Evolutionary conservation across 2,888 invertebrate species (phyloP).

Genomic region (Zaprionus lineosus): DNA sequence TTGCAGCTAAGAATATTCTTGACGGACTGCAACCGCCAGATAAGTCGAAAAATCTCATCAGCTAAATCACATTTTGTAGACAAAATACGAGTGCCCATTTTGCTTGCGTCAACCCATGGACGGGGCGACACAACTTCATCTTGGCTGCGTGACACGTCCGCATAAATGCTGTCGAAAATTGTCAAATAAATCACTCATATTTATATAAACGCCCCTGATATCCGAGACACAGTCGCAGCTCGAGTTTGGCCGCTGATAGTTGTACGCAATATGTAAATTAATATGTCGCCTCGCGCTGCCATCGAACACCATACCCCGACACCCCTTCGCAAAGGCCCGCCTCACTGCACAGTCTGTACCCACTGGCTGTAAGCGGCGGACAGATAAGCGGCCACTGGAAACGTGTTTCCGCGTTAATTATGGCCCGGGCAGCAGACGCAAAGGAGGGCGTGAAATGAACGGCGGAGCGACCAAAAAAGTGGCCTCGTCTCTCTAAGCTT

Average conservation of each 20-base stretch:
- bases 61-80: slow-evolving; percentile 8
- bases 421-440: slow-evolving; percentile 23
- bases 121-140: slow-evolving; percentile 44
- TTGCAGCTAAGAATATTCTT: no score
- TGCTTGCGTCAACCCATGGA: neutral
- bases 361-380: no score
- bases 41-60: slow-evolving; percentile 23
- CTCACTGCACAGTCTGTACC: slow-evolving; percentile 22
- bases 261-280: slow-evolving; percentile 49
- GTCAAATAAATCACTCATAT: slow-evolving; percentile 82
- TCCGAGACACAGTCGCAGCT: slow-evolving; percentile 36
- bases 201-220: slow-evolving; percentile 77
- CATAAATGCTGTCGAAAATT: slow-evolving; percentile 76
- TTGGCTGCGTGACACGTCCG: slow-evolving; percentile 71
- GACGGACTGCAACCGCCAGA: slow-evolving; percentile 26
- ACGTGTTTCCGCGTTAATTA: slow-evolving; percentile 79
- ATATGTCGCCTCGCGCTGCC: slow-evolving; percentile 18
- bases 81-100: slow-evolving; percentile 5
- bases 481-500: no score
- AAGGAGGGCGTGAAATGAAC: neutral
- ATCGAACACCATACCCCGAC: no score
- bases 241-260: slow-evolving; percentile 24
- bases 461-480: no score
- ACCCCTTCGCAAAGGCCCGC: no score
- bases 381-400: slow-evolving; percentile 62